Evolutionary conservation across 2,888 invertebrate species (phyloP), one percentile per base, ranked within the genome.

Genomic region (Meandrusa payeni): DNA sequence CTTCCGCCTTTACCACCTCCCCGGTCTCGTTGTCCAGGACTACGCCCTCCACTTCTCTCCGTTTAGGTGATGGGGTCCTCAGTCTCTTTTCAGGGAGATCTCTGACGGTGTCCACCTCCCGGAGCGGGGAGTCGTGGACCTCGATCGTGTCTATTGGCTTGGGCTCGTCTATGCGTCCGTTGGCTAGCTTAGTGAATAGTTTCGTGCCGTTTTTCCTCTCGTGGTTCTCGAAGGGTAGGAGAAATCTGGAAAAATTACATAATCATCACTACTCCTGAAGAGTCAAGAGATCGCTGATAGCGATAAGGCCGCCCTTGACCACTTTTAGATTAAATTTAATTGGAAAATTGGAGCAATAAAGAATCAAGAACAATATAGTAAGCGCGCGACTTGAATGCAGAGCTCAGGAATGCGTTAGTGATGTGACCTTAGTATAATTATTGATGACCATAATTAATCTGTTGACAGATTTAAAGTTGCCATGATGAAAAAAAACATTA

Each of bases 141-240:
- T 85, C 82, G 7, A 87, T 83, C 1, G 81, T 82, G 32, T 73
- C 78, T 9, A 77, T 70, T 2, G 75, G 57, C 5, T 55, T 61
- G 0, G 69, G 69, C 7, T 51, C 52, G 0, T 57, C 63, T 0
- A 65, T 2, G 7, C 61, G 62, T 0, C 80, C 87, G 71, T 71
- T 88, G 55, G 47, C 64, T 59, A 48, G 55, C 73, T 77, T 73
- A 76, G 40, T 59, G 63, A 41, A 69, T 64, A 51, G 23, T n/a
- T 64, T 73, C 0, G 50, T 37, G 1, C 74, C 69, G 44, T 68
- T 71, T 71, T 90, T 48, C 68, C 59, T 38, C 74, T 90, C 70
- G 87, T 87, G 74, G 78, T 89, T 73, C 78, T 94, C 93, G 60
- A 90, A 93, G 0, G 92, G 89, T n/a, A 93, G 74, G 7, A 94